Evolutionary conservation across 2,797 vertebrate genomes (phyloP).

Genomic region (Tenualosa ilisha): DNA sequence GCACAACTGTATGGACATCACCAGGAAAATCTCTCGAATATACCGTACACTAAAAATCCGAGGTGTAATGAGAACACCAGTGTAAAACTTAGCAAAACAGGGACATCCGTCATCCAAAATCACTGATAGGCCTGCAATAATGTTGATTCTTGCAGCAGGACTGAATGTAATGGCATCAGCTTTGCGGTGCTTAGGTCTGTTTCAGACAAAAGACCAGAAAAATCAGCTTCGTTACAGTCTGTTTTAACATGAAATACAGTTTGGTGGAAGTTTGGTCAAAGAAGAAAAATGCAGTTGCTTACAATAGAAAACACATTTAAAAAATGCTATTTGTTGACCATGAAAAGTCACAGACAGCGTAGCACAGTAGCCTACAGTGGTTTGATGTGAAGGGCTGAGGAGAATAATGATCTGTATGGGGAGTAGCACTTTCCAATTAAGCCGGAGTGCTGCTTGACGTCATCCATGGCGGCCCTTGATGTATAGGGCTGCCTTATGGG

Average conservation of each 20-base stretch:
- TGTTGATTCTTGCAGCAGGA: too few species aligned
- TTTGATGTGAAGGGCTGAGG: background rate
- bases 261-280: background rate
- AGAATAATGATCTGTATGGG: background rate
- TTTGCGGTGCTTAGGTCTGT: too few species aligned
- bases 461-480: background rate
- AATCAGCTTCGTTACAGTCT: background rate
- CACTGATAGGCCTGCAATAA: too few species aligned
- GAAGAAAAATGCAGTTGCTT: background rate
- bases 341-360: background rate
- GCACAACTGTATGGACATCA: background rate
- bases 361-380: background rate
- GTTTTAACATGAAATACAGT: background rate
- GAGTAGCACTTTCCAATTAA: background rate
- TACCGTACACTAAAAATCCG: background rate
- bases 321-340: background rate
- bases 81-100: background rate
- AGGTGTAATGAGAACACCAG: background rate
- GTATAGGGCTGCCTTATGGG: background rate
- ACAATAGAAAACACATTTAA: background rate
- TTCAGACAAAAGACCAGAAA: too few species aligned
- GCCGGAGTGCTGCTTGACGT: constrained; percentile 19
- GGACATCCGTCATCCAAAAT: too few species aligned
- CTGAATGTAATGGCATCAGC: too few species aligned
- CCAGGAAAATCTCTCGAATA: background rate